Evolutionary conservation across 92 coral and sea anemone genomes (phyloP).

Genomic region (Bergia puertoricense): DNA sequence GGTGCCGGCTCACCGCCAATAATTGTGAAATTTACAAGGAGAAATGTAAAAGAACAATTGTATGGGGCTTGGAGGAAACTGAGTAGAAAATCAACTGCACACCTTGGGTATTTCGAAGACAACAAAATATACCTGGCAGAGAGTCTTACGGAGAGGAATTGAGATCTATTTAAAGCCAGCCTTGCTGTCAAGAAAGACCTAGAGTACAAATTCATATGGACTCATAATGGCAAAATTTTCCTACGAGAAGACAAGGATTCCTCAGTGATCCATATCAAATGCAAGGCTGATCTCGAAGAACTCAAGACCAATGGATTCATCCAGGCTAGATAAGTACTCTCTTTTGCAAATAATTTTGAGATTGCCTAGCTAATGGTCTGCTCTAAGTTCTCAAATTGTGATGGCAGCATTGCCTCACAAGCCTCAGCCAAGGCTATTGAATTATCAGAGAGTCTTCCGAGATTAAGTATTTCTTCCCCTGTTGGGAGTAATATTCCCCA

Average conservation of each 20-base stretch:
- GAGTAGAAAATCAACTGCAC: background rate
- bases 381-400: constrained; percentile 14
- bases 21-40: constrained; percentile 28
- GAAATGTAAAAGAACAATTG: constrained; percentile 23
- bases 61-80: constrained; percentile 11
- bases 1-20: constrained; percentile 20
- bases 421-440: background rate
- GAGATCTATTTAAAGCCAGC: background rate
- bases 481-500: constrained; percentile 30
- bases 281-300: background rate
- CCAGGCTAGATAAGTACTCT: too few relatives aligned
- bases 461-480: too few relatives aligned
- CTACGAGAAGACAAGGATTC: background rate
- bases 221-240: background rate
- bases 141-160: background rate
- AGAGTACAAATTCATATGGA: background rate
- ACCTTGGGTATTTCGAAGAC: background rate
- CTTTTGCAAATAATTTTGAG: background rate
- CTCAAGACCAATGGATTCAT: background rate
- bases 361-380: constrained; percentile 17
- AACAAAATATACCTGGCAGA: constrained; percentile 16
- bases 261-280: background rate
- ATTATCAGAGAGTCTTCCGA: background rate
- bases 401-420: constrained; percentile 9
- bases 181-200: background rate